A percentile compares a stretch with the other conserved stretches of the same genome.
Conservation (phyloP, 2,888 invertebrate genomes). For the Melangyna quadrimaculata region DNA sequence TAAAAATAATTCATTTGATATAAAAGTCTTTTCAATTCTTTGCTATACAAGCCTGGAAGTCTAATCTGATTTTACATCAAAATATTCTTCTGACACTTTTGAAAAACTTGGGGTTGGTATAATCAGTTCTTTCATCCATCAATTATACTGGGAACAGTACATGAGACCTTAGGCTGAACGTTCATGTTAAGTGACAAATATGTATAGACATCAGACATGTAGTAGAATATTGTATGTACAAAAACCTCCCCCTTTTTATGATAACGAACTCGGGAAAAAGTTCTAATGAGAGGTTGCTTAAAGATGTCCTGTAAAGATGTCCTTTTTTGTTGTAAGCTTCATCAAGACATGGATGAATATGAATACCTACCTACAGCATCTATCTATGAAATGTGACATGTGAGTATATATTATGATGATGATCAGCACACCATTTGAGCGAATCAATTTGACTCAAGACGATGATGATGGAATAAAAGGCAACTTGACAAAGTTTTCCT, state of each 20-base stretch:
- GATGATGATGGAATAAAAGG: constrained; percentile 3
- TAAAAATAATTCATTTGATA: too few relatives aligned
- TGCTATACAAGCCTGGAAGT: not conserved
- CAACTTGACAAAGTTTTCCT: not conserved
- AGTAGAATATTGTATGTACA: not conserved
- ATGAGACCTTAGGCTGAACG: not conserved
- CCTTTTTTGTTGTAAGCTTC: not conserved
- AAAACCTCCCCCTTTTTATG: not conserved
- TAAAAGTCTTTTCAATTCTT: too few relatives aligned
- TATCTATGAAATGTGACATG: not conserved
- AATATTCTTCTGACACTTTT: not conserved
- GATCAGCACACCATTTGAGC: not conserved
- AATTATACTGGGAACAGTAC: not conserved
- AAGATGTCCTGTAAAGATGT: not conserved
- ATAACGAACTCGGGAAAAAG: not conserved
- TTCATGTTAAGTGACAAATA: not conserved
- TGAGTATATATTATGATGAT: constrained; percentile 7
- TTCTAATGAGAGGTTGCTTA: not conserved
- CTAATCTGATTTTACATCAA: not conserved
- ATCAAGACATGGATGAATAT: not conserved
- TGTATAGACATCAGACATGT: not conserved
- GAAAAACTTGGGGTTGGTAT: not conserved
- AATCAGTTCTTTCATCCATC: not conserved
- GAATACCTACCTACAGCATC: not conserved
- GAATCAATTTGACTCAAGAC: not conserved